Evolutionary conservation across 2,888 invertebrate genomes (phyloP).

Genomic region (Anthrax anthrax): DNA sequence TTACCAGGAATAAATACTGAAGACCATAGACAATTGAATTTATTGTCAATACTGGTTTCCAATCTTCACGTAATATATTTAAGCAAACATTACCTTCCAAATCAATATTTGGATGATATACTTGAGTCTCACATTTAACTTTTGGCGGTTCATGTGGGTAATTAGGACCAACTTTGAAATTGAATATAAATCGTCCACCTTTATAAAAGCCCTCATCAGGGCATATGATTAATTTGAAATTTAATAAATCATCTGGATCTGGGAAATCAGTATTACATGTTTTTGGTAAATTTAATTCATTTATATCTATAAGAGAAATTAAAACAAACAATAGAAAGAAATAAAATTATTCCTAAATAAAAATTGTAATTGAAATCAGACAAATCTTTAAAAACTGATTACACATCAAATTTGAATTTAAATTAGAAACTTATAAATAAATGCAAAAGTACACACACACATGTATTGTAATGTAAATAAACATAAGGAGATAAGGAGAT

Average conservation of each 20-base stretch:
- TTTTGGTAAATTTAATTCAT: conserved; percentile 92
- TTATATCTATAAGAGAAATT: conserved; percentile 59
- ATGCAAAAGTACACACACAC: no score
- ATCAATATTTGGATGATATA: conserved; percentile 98
- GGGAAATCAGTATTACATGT: conserved; percentile 93
- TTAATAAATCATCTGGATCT: conserved; percentile 89
- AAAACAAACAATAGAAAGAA: neutral
- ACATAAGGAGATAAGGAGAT: no score
- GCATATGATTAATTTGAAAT: conserved; percentile 89
- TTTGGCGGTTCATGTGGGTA: conserved; percentile 98
- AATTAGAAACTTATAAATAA: neutral
- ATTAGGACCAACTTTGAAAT: conserved; percentile 80
- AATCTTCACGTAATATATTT: conserved; percentile 94
- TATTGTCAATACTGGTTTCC: conserved; percentile 96
- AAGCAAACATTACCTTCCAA: conserved; percentile 94
- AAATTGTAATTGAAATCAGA: no score
- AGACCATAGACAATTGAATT: conserved; percentile 96
- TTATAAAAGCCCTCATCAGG: conserved; percentile 97
- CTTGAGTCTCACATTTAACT: conserved; percentile 94
- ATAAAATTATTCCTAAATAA: no score
- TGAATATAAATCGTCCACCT: conserved; percentile 88
- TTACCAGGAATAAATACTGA: conserved; percentile 88
- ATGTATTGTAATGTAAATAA: no score
- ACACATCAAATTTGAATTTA: conserved; percentile 1
- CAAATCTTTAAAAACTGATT: no score